Conservation (phyloP, 2,888 invertebrate genomes). For the Galerucella calmariensis region DNA sequence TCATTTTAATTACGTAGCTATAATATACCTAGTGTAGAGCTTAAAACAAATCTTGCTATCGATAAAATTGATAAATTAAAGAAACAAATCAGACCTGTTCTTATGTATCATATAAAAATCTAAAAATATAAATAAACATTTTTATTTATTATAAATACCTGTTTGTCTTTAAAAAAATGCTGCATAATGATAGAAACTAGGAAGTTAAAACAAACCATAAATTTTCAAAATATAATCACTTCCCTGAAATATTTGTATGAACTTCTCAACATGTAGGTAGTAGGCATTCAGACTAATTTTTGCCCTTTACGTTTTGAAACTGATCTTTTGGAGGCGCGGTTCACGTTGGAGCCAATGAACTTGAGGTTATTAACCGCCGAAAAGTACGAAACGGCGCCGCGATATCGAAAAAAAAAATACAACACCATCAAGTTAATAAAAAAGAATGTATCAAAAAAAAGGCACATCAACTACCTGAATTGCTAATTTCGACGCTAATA, state of each 20-base stretch:
- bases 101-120: not conserved
- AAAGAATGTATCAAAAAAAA: constrained; percentile 10
- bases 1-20: too few relatives aligned
- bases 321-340: constrained; percentile 58
- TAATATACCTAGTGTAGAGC: too few relatives aligned
- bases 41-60: too few relatives aligned
- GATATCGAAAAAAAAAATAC: constrained; percentile 24
- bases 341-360: constrained; percentile 61
- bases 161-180: not conserved
- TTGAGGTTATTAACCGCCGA: constrained; percentile 65
- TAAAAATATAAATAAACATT: not conserved
- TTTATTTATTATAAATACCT: not conserved
- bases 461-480: constrained; percentile 32
- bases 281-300: constrained; percentile 19
- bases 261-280: constrained; percentile 7
- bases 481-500: constrained; percentile 18
- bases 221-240: not conserved
- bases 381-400: constrained; percentile 54
- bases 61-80: too few relatives aligned
- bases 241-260: constrained; percentile 8
- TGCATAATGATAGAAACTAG: not conserved
- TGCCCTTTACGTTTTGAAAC: constrained; percentile 30
- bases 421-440: constrained; percentile 10
- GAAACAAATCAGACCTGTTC: not conserved
- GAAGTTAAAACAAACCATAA: not conserved